Evolutionary conservation across 2,113 vertebrate genomes (phyloP).

Genomic region (Sander lucioperca): DNA sequence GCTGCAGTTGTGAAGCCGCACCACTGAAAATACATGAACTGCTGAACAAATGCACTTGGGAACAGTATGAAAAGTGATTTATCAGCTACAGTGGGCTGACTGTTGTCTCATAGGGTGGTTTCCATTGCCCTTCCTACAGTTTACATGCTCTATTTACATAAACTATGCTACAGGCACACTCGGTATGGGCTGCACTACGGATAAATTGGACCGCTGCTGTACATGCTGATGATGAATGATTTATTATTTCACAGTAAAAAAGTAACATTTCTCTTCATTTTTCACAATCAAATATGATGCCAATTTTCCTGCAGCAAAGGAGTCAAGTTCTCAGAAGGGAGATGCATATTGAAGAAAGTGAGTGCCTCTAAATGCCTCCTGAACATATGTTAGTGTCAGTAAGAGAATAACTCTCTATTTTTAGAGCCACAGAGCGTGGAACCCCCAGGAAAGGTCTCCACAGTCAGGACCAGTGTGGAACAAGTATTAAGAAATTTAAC

Average conservation of each 20-base stretch:
- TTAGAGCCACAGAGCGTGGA: not conserved
- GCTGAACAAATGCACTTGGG: conserved; percentile 33
- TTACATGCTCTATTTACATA: conserved; percentile 63
- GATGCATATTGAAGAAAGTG: conserved; percentile 3
- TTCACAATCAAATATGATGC: conserved; percentile 48
- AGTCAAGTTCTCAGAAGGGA: conserved; percentile 18
- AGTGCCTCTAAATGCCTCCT: conserved; percentile 24
- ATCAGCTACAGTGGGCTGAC: conserved; percentile 31
- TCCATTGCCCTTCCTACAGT: conserved; percentile 40
- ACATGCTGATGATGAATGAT: conserved; percentile 56
- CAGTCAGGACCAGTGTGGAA: conserved; percentile 12
- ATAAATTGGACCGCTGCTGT: conserved; percentile 32
- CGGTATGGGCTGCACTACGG: conserved; percentile 33
- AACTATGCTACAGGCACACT: conserved; percentile 42
- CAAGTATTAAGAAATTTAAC: conserved; percentile 30
- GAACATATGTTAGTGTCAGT: conserved; percentile 21
- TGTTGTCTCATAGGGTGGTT: conserved; percentile 37
- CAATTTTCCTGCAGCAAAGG: conserved; percentile 27
- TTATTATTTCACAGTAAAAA: conserved; percentile 37
- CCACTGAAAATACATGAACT: conserved; percentile 21
- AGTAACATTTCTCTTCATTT: conserved; percentile 45
- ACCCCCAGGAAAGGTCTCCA: not conserved
- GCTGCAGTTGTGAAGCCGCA: not conserved
- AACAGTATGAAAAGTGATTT: conserved; percentile 42
- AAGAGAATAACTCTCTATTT: conserved; percentile 1